Percentiles rank a stretch among this genome's conserved stretches.
These are phyloP conservation scores for Tridacna gigas DNA, from an alignment of 2,888 invertebrate species.

Conservation along the genomic window DNA sequence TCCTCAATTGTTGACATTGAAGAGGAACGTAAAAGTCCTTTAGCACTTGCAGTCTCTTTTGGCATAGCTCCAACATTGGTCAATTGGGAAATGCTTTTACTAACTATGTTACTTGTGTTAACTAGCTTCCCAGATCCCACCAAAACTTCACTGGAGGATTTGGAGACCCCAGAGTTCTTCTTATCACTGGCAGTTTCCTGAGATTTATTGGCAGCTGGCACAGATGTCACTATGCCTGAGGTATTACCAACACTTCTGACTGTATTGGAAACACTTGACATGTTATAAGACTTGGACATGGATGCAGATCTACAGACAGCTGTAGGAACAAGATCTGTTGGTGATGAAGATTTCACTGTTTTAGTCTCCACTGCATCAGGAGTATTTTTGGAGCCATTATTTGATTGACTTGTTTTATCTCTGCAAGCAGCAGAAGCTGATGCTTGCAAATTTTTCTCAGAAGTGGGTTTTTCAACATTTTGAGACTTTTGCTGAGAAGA, in stretches of 20 bases:
- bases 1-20: constrained; percentile 64
- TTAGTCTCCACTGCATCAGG: background rate
- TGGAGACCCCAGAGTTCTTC: constrained; percentile 42
- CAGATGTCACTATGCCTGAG: background rate
- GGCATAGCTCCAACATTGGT: constrained; percentile 46
- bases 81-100: constrained; percentile 60
- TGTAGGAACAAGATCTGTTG: constrained; percentile 53
- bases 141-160: constrained; percentile 42
- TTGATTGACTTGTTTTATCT: background rate
- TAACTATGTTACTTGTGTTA: constrained; percentile 45
- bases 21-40: constrained; percentile 51
- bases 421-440: background rate
- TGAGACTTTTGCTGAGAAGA: constrained; percentile 26
- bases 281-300: constrained; percentile 62
- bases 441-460: background rate
- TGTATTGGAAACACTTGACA: constrained; percentile 42
- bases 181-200: constrained; percentile 5
- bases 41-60: constrained; percentile 34
- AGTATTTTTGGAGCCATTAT: background rate
- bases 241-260: constrained; percentile 1
- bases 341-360: constrained; percentile 25
- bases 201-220: constrained; percentile 13
- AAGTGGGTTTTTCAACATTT: constrained; percentile 2
- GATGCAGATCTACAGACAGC: constrained; percentile 51
- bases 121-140: constrained; percentile 36